Base-by-base conservation (phyloP, 2,888 invertebrate species). In the Tricholauxania praeusta region DNA sequence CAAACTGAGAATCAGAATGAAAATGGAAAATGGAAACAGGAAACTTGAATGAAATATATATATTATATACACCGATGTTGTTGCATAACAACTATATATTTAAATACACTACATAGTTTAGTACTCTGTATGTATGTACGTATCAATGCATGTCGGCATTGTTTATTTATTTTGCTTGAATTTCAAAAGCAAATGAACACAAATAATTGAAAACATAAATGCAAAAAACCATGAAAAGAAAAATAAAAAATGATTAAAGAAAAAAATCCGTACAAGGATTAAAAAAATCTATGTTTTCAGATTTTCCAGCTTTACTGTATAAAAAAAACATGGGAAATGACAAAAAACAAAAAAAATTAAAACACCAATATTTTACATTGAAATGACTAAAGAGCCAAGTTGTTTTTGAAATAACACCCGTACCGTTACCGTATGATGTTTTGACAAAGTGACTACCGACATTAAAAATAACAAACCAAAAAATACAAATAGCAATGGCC, bases 11-110 rank as follows among this genome's bases (percentile, higher is more conserved):
- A 39, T 39, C 39, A 39, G 39, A 39, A 39, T 8, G 15, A 48
- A n/a, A 62, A 57, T 49, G 70, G 70, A 48, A 62, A 70, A 70
- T 52, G 62, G 62, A 62, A 70, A 32, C 59, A n/a, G 68, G 68
- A 69, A 22, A 51, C 52, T 66, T 64, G 10, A 57, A 65, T 64
- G 48, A 71, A 71, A 51, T 66, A 32, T 51, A 39, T 19, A 57
- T 19, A 57, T 28, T 32, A 62, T 62, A 32, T 14, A 62, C 6
- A 15, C 47, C 3, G 17, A 12, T 53, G 53, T 17, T 53, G 39
- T 28, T 60, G 28, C 60, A 60, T 32, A 60, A 14, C 59, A 14
- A 28, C 52, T n/a, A 52, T 17, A 64, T 17, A 69, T 19, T 17
- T 4, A 2, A 8, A 10, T 10, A 39, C 10, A 39, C n/a, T 39